A percentile compares a stretch with the other conserved stretches of the same genome.
phyloP scores from a whole-genome alignment of 1,140 invertebrate species.

The Macrobrachium rosenbergii region DNA sequence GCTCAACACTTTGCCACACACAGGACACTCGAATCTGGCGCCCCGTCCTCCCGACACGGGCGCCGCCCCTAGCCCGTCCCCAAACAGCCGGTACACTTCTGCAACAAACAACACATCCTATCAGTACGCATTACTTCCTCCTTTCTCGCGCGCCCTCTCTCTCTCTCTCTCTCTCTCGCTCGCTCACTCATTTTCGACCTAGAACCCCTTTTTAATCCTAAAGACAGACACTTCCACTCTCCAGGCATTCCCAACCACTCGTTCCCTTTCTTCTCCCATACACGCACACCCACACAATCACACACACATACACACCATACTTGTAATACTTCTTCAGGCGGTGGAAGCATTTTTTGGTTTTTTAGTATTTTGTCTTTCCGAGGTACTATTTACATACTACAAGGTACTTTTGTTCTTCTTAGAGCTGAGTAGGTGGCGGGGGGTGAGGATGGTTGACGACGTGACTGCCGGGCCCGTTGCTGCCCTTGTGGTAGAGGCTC shows the following conservation, averaged over 20 bases:
- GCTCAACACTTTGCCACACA: constrained; percentile 91
- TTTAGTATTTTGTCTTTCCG: too few species aligned
- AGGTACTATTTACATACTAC: too few species aligned
- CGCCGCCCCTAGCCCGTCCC: constrained; percentile 45
- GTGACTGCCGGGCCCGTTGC: constrained; percentile 28
- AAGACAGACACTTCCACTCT: background rate
- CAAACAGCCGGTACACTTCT: constrained; percentile 60
- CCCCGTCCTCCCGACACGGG: constrained; percentile 47
- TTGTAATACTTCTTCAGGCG: background rate
- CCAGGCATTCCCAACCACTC: constrained; percentile 6
- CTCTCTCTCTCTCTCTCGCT: background rate
- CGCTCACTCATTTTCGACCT: background rate
- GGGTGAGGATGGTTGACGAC: constrained; percentile 3
- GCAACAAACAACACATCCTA: constrained; percentile 62
- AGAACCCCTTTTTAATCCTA: background rate
- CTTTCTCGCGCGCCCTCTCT: background rate
- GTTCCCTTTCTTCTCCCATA: background rate
- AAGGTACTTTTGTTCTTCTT: background rate
- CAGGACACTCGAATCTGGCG: constrained; percentile 75
- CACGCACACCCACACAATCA: background rate
- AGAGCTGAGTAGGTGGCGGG: constrained; percentile 13
- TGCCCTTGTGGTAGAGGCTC: constrained; percentile 64
- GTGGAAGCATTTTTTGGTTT: background rate
- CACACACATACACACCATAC: too few species aligned
- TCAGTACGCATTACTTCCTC: constrained; percentile 48